Evolutionary conservation across 2,888 invertebrate species (phyloP).

Genomic region (Torymus tubicola): DNA sequence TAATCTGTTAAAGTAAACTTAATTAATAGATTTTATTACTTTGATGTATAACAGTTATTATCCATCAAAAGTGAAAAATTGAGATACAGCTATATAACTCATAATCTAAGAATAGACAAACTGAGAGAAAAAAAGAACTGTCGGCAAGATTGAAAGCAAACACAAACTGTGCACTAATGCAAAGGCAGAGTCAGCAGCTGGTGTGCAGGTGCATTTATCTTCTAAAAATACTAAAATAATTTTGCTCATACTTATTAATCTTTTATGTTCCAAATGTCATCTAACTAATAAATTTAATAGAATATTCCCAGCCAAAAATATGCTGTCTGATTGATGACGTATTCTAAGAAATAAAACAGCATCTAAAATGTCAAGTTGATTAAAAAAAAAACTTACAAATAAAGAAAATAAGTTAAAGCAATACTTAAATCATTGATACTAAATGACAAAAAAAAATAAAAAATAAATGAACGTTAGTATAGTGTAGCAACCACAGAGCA

Average conservation of each 20-base stretch:
- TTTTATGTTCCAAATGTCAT: too few relatives aligned
- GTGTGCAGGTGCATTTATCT: background rate
- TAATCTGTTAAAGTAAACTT: constrained; percentile 5
- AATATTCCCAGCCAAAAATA: background rate
- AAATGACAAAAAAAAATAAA: too few relatives aligned
- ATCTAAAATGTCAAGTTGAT: too few relatives aligned
- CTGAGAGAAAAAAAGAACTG: constrained; percentile 27
- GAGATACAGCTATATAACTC: constrained; percentile 46
- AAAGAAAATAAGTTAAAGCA: too few relatives aligned
- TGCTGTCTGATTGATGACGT: too few relatives aligned
- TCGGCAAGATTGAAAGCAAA: constrained; percentile 25
- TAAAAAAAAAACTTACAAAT: too few relatives aligned
- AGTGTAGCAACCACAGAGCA: too few relatives aligned
- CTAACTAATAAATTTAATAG: too few relatives aligned
- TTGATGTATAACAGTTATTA: constrained; percentile 3
- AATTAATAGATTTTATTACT: background rate
- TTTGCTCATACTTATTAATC: too few relatives aligned
- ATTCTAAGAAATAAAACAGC: too few relatives aligned
- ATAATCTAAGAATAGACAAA: constrained; percentile 51
- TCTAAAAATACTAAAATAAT: background rate
- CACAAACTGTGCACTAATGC: background rate
- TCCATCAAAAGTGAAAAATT: constrained; percentile 29
- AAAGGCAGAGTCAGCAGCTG: background rate
- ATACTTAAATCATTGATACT: too few relatives aligned
- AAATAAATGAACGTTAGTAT: too few relatives aligned